Percentiles rank a stretch among this genome's conserved stretches.
These are phyloP conservation scores for Zosterops japonicus DNA, from an alignment of 2,113 vertebrate species.

Conservation along the genomic window DNA sequence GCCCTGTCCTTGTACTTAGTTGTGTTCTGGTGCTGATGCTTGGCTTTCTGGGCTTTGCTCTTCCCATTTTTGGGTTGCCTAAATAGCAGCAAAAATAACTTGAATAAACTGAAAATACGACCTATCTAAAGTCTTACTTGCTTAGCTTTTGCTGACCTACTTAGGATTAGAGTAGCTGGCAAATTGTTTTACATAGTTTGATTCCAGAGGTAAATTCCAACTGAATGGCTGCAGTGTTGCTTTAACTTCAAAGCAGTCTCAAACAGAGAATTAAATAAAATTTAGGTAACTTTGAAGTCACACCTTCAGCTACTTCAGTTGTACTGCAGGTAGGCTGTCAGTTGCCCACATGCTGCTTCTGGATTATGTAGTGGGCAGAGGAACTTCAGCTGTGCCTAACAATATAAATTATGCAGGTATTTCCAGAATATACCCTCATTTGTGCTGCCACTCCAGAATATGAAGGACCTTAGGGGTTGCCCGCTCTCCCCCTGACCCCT, in stretches of 20 bases:
- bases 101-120: neutral
- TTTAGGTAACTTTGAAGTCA: neutral
- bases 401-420: neutral
- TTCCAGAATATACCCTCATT: neutral
- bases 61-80: neutral
- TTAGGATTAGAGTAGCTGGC: neutral
- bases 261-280: neutral
- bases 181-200: neutral
- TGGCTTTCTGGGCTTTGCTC: neutral
- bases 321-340: neutral
- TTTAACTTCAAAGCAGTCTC: neutral
- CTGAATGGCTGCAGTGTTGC: neutral
- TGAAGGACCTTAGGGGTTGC: neutral
- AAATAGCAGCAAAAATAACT: neutral
- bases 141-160: neutral
- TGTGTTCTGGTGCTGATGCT: neutral
- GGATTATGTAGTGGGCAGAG: neutral
- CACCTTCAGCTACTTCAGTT: neutral
- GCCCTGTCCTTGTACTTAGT: neutral
- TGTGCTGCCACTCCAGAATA: neutral
- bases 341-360: neutral
- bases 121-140: neutral
- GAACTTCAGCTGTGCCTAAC: accelerated
- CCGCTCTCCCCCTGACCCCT: neutral
- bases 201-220: neutral